Base-by-base conservation (phyloP, 2,888 invertebrate species). In the Galerucella calmariensis region DNA sequence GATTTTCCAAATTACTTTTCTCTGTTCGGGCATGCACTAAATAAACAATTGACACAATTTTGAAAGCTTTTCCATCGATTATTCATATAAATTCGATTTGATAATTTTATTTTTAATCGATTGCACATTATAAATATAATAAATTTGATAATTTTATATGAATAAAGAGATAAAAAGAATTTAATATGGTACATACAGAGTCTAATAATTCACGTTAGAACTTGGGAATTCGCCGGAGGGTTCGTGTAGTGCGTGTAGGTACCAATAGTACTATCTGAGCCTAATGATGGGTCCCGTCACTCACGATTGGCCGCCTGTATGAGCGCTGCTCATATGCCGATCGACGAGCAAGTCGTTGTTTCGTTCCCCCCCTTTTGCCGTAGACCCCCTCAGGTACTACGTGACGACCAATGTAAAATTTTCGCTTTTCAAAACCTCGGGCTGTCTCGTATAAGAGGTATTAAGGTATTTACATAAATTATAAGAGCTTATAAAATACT, bases 231-330 rank as follows among this genome's bases (percentile, higher is more conserved):
- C 76, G 83, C 83, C 81, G 20, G 79, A 73, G 82, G 82, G 71
- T 69, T 72, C 83, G 81, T 82, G 82, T 82, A 79, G 75, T 74
- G 67, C 77, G 79, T 78, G 72, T 79, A 79, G 48, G 58, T 63
- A 46, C 78, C 79, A 73, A 79, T 53, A 44, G 76, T 67, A 69
- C 62, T 84, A 82, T 83, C 81, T 79, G 81, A 81, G 81, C 80
- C 83, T 87, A 88, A 87, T 88, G 87, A 88, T 82, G 85, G 87
- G 87, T 85, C 86, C 84, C 86, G 87, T 88, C 88, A 87, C 83
- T 88, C 87, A 87, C 84, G 83, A 86, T 86, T 86, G 85, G 86
- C 82, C 82, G 81, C 80, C 76, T 79, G 80, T 77, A 80, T 80
- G 81, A 80, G 82, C 82, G 82, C 82, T 82, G 83, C 83, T 83